Conservation (phyloP, 2,888 invertebrate species). For the Balanococcus diminutus region DNA sequence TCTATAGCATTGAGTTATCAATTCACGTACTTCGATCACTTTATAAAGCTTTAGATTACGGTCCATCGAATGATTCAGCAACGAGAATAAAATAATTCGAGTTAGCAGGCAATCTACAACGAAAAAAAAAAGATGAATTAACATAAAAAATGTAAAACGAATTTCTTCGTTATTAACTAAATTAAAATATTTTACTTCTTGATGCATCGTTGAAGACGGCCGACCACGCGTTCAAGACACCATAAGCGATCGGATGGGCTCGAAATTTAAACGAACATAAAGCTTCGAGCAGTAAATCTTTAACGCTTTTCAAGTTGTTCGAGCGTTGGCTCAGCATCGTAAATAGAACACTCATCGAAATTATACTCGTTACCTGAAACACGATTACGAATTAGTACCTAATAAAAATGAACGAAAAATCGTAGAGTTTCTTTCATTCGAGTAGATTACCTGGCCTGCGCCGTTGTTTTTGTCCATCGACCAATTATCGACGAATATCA, state of each 20-base stretch:
- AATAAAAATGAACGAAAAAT: neutral
- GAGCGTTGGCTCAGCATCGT: neutral
- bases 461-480: neutral
- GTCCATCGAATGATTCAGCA: conserved; percentile 36
- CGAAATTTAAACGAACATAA: conserved; percentile 24
- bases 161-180: no score
- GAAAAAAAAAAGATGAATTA: neutral
- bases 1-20: neutral
- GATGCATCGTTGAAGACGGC: conserved; percentile 14
- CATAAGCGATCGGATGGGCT: conserved; percentile 42
- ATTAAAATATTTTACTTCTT: neutral
- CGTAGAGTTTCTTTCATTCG: neutral
- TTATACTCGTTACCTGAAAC: conserved; percentile 9
- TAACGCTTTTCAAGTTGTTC: conserved; percentile 7
- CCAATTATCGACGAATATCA: conserved; percentile 26
- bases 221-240: conserved; percentile 20
- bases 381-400: neutral
- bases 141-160: no score
- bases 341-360: neutral
- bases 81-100: conserved; percentile 28
- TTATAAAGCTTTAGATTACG: neutral
- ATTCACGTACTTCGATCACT: conserved; percentile 7
- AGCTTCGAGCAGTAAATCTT: conserved; percentile 4
- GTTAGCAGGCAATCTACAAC: neutral
- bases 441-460: neutral